These are phyloP conservation scores for Actinernus sp. DNA, from an alignment of 92 coral and sea anemone genomes.

Conservation along the genomic window DNA sequence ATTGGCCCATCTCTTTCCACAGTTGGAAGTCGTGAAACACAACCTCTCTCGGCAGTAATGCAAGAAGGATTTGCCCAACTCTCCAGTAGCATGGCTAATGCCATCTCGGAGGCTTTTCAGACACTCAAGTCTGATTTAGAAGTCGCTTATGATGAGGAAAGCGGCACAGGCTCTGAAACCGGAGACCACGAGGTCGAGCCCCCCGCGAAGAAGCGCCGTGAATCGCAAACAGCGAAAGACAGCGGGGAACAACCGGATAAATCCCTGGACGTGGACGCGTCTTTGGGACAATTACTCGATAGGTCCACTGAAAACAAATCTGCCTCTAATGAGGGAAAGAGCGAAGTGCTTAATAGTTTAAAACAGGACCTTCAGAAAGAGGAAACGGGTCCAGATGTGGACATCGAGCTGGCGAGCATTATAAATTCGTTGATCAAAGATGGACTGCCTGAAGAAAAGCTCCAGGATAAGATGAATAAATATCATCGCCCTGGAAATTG, in stretches of 20 bases:
- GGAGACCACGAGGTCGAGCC: conserved; percentile 26
- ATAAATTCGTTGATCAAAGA: conserved; percentile 46
- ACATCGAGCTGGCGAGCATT: conserved; percentile 50
- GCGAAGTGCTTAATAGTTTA: conserved; percentile 41
- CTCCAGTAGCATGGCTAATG: conserved; percentile 33
- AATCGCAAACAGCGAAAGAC: not conserved
- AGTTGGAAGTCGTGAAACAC: not conserved
- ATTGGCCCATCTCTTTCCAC: conserved; percentile 12
- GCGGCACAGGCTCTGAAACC: not conserved
- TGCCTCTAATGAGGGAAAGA: conserved; percentile 39
- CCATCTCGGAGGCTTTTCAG: conserved; percentile 46
- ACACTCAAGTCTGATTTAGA: conserved; percentile 18
- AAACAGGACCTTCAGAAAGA: conserved; percentile 41
- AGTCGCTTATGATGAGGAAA: conserved; percentile 1
- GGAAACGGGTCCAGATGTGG: conserved; percentile 45
- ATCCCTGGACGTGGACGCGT: conserved; percentile 7
- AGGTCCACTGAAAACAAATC: not conserved
- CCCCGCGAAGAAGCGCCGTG: conserved; percentile 40
- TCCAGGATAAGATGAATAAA: conserved; percentile 51
- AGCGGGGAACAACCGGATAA: not conserved
- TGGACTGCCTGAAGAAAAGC: conserved; percentile 46
- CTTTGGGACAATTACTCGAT: too few species aligned
- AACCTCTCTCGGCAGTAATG: not conserved
- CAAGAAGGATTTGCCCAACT: conserved; percentile 30
- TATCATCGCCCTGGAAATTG: conserved; percentile 59